These are phyloP conservation scores for Megaceryle maxima DNA, from an alignment of 2,113 vertebrate species.

Conservation along the genomic window DNA sequence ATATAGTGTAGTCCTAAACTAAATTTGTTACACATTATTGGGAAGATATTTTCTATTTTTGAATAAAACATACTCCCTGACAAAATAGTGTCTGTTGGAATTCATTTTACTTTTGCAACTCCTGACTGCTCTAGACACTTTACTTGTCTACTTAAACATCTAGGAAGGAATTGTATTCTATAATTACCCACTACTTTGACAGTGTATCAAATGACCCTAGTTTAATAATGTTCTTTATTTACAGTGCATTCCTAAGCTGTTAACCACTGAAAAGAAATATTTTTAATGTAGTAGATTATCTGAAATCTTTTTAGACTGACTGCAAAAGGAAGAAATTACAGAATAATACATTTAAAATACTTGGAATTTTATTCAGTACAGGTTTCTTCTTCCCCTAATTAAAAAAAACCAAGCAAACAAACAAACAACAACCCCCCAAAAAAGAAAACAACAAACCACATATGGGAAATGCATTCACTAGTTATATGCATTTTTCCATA, in stretches of 20 bases:
- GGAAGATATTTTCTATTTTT: neutral
- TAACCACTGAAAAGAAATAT: neutral
- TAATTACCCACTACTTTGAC: neutral
- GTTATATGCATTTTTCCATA: neutral
- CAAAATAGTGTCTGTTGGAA: neutral
- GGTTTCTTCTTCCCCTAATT: neutral
- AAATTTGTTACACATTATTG: neutral
- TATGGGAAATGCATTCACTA: neutral
- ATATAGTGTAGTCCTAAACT: neutral
- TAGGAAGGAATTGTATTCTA: slow-evolving; percentile 3
- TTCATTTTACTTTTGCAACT: neutral
- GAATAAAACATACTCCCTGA: neutral
- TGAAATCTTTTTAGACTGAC: neutral
- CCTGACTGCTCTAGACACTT: neutral
- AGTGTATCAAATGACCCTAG: neutral
- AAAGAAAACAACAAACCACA: neutral
- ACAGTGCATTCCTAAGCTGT: neutral
- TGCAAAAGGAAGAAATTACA: neutral
- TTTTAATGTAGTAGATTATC: neutral
- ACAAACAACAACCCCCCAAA: neutral
- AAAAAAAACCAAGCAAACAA: neutral
- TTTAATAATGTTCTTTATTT: neutral
- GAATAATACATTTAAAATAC: neutral
- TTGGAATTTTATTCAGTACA: neutral
- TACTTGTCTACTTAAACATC: neutral